These are phyloP conservation scores for Helleia helle DNA, from an alignment of 2,888 invertebrate species.

Conservation along the genomic window DNA sequence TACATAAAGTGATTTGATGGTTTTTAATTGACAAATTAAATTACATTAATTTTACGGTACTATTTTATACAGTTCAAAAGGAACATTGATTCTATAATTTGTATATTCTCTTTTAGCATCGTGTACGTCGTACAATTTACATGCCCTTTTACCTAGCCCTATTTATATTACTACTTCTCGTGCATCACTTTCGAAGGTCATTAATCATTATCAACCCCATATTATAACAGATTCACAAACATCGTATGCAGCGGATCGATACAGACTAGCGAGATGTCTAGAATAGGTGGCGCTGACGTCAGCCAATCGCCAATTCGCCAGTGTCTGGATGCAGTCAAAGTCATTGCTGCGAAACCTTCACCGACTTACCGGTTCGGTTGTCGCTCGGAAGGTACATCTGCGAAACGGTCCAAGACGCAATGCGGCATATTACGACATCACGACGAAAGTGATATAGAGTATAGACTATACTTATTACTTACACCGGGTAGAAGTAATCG, in stretches of 20 bases:
- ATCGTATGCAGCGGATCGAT: conserved; percentile 61
- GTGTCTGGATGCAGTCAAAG: conserved; percentile 50
- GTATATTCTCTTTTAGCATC: too few species aligned
- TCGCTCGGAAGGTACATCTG: background rate
- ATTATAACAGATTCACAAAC: conserved; percentile 22
- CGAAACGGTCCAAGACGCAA: conserved; percentile 32
- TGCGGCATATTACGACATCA: conserved; percentile 33
- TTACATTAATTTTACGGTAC: too few species aligned
- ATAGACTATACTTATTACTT: conserved; percentile 50
- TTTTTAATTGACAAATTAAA: too few species aligned
- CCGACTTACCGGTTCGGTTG: conserved; percentile 60
- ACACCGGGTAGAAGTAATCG: conserved; percentile 81
- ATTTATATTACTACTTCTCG: too few species aligned
- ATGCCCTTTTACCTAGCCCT: too few species aligned
- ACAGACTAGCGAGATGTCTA: conserved; percentile 48
- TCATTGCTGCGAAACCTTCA: conserved; percentile 63
- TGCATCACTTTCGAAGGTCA: conserved; percentile 23
- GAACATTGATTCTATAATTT: too few species aligned
- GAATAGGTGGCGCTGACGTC: conserved; percentile 60
- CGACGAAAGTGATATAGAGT: conserved; percentile 14
- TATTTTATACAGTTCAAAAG: too few species aligned
- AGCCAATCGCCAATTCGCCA: conserved; percentile 45
- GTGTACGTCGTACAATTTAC: too few species aligned
- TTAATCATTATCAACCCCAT: conserved; percentile 15
- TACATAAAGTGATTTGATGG: too few species aligned